A percentile compares a stretch with the other conserved stretches of the same genome.
These are phyloP conservation scores for Holocentrus rufus DNA, from an alignment of 2,797 vertebrate species.

Conservation along the genomic window DNA sequence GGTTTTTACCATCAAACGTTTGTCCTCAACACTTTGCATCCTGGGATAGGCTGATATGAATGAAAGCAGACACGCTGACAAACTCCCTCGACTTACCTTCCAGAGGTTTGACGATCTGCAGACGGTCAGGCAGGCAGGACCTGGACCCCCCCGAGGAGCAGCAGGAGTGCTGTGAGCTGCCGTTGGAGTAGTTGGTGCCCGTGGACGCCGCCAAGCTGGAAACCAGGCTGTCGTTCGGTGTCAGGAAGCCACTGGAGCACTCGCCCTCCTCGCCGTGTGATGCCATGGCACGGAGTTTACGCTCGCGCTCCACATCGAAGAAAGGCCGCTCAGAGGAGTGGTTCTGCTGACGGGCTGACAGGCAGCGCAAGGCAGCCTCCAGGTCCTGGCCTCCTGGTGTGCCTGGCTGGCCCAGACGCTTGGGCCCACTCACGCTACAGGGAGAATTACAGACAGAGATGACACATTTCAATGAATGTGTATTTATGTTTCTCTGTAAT, in stretches of 20 bases:
- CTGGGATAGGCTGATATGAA: no score
- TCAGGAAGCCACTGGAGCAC: slow-evolving; percentile 85
- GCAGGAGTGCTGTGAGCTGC: slow-evolving; percentile 83
- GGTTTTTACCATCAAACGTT: no score
- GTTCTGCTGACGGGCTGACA: slow-evolving; percentile 85
- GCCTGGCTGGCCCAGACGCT: slow-evolving; percentile 81
- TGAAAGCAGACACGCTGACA: not conserved
- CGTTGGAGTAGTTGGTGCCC: slow-evolving; percentile 86
- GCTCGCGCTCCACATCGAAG: slow-evolving; percentile 86
- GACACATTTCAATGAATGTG: not conserved
- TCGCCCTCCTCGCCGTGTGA: slow-evolving; percentile 75
- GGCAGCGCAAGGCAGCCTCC: slow-evolving; percentile 83
- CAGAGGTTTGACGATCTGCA: slow-evolving; percentile 91
- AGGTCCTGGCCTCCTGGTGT: slow-evolving; percentile 85
- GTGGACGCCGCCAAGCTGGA: slow-evolving; percentile 78
- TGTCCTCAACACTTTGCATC: no score
- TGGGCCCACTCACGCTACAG: slow-evolving; percentile 59
- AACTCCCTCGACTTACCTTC: slow-evolving; percentile 81
- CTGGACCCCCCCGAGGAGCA: slow-evolving; percentile 86
- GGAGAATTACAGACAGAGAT: not conserved
- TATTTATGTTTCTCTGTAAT: not conserved
- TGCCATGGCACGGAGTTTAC: slow-evolving; percentile 79
- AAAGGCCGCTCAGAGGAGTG: slow-evolving; percentile 82
- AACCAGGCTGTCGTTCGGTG: slow-evolving; percentile 83
- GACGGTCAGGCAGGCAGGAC: slow-evolving; percentile 86